Percentiles rank a stretch among this genome's conserved stretches.
Conservation (phyloP, 1,140 invertebrate species). For the Drosophila fuyamai region DNA sequence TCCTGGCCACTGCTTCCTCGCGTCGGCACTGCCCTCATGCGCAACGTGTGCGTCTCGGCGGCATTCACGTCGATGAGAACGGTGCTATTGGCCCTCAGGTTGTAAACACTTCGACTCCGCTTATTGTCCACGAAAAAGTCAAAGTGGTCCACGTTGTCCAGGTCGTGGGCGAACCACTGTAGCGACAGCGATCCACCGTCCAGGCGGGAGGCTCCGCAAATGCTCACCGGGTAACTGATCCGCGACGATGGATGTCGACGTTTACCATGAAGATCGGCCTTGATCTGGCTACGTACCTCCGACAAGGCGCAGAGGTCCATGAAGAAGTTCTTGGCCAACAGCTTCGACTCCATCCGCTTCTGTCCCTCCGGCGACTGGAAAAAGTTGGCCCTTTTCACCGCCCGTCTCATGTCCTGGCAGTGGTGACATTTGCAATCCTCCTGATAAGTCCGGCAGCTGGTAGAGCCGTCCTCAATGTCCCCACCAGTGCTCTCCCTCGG, state of each 20-base stretch:
- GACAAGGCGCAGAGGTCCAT: slow-evolving; percentile 62
- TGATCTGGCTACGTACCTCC: slow-evolving; percentile 19
- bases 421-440: slow-evolving; percentile 59
- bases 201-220: slow-evolving; percentile 37
- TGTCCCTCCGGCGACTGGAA: slow-evolving; percentile 54
- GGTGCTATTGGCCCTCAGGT: slow-evolving; percentile 25
- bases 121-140: slow-evolving; percentile 49
- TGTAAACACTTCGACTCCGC: slow-evolving; percentile 36
- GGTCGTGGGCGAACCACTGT: slow-evolving; percentile 59
- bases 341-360: slow-evolving; percentile 40
- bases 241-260: slow-evolving; percentile 11
- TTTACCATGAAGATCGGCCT: slow-evolving; percentile 25
- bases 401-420: slow-evolving; percentile 43
- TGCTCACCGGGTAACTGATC: slow-evolving; percentile 41
- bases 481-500: not conserved
- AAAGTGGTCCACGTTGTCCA: slow-evolving; percentile 49
- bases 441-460: slow-evolving; percentile 37
- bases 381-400: slow-evolving; percentile 27
- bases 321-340: slow-evolving; percentile 57
- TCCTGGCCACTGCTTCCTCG: slow-evolving; percentile 1
- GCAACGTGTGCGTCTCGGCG: slow-evolving; percentile 31
- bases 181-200: slow-evolving; percentile 35
- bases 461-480: slow-evolving; percentile 9
- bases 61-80: slow-evolving; percentile 55
- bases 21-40: slow-evolving; percentile 39